These are phyloP conservation scores for Asteroscopus sphinx DNA, from an alignment of 2,888 invertebrate species.

Conservation along the genomic window DNA sequence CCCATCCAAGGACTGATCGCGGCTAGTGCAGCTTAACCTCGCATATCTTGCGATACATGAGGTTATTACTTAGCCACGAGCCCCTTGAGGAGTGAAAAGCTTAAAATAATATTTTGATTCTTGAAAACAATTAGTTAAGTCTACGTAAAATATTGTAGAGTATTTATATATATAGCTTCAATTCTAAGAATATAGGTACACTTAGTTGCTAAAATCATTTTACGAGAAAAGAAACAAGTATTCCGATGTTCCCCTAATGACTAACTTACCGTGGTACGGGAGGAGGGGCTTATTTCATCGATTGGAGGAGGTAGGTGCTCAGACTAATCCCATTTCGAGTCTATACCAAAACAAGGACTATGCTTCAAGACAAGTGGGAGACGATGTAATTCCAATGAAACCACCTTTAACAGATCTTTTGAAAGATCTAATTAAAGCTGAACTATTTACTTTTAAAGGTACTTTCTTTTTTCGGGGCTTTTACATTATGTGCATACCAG, in stretches of 20 bases:
- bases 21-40: too few species aligned
- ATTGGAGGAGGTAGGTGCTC: slow-evolving; percentile 44
- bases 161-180: slow-evolving; percentile 1
- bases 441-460: slow-evolving; percentile 4
- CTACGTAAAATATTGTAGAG: too few species aligned
- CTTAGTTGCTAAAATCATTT: slow-evolving; percentile 17
- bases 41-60: too few species aligned
- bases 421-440: slow-evolving; percentile 19
- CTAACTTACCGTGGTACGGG: slow-evolving; percentile 41
- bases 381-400: slow-evolving; percentile 32
- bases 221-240: slow-evolving; percentile 16
- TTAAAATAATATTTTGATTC: too few species aligned
- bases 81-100: too few species aligned
- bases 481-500: too few species aligned
- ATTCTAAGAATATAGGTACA: slow-evolving; percentile 7
- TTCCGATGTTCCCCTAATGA: slow-evolving; percentile 22
- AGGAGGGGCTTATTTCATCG: slow-evolving; percentile 40
- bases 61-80: too few species aligned
- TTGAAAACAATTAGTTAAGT: too few species aligned
- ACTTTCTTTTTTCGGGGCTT: too few species aligned
- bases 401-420: slow-evolving; percentile 14
- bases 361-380: slow-evolving; percentile 34
- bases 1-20: too few species aligned
- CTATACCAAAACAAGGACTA: slow-evolving; percentile 45
- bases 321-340: slow-evolving; percentile 54